Base-by-base conservation (phyloP, 2,888 invertebrate species). In the Tetragonula carbonaria region DNA sequence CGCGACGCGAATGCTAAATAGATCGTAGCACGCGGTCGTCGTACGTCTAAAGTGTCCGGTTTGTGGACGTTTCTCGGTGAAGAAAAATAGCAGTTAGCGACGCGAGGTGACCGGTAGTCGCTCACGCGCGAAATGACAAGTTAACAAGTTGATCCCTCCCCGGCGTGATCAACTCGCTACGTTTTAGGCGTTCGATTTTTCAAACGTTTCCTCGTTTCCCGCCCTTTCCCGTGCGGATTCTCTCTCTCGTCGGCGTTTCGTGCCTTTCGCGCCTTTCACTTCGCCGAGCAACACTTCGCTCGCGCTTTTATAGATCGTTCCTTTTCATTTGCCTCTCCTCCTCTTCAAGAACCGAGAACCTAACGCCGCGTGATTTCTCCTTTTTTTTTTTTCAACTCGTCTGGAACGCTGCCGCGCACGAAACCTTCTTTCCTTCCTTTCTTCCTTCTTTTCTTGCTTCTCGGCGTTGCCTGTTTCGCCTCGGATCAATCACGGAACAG, bases 31-130 rank as follows among this genome's bases (percentile, higher is more conserved):
- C 81, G 74, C 84, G 68, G 57, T 81, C 85, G 87, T 82, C 72
- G 87, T 87, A 78, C 82, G 91, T 84, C 85, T 91, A 92, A 93
- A 93, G 93, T 93, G 93, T 93, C 85, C 88, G 91, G 87, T 90
- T 93, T 92, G 92, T 92, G 90, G 90, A 92, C 90, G 90, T 89
- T 87, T 82, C 84, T 86, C 82, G 55, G 45, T 1, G 8, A 78
- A 80, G 33, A 85, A 87, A 85, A 87, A 87, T 82, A 84, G 75
- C 72, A 83, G 85, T 80, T 85, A 80, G 4, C 65, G 65, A 67
- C 8, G 51, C 57, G 80, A 62, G 74, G 70, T 84, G 89, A 88
- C 87, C 89, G 62, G 89, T 88, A 89, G 90, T 87, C 87, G 80
- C 79, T 89, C 87, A 86, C 88, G 88, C 87, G 87, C 89, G 73